These are phyloP conservation scores for Sylvia atricapilla DNA, from an alignment of 2,113 vertebrate genomes.

Conservation along the genomic window DNA sequence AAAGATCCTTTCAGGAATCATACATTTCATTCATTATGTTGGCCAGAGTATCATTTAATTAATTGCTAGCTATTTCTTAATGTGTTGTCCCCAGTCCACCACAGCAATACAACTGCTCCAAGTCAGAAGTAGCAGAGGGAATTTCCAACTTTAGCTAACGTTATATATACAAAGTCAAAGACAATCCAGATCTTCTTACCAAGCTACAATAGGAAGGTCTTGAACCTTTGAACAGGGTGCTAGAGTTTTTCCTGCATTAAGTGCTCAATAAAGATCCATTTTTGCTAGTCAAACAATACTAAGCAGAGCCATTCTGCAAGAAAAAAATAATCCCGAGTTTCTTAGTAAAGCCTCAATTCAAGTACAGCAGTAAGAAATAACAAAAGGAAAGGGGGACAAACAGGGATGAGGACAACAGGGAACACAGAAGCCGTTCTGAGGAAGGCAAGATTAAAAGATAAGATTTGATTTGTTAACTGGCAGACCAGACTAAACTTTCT, in stretches of 20 bases:
- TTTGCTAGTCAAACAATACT: not conserved
- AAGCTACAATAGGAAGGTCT: not conserved
- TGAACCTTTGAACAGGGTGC: not conserved
- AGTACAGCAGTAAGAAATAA: not conserved
- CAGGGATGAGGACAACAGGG: not conserved
- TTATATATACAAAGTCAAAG: not conserved
- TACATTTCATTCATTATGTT: not conserved
- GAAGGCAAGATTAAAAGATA: not conserved
- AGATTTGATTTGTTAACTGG: not conserved
- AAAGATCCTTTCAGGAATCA: not conserved
- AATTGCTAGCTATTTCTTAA: not conserved
- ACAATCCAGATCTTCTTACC: not conserved
- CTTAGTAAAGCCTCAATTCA: not conserved
- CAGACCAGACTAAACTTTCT: not conserved
- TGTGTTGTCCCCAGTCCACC: not conserved
- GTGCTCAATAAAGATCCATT: not conserved
- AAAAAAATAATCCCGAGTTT: not conserved
- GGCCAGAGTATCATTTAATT: not conserved
- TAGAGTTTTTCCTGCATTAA: not conserved
- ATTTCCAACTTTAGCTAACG: not conserved
- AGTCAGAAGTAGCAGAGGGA: not conserved
- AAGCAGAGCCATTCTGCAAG: not conserved
- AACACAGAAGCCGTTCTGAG: not conserved
- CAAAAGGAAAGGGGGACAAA: not conserved
- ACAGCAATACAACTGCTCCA: not conserved